Conservation (phyloP, 1,140 invertebrate genomes). For the Branchinecta lynchi region DNA sequence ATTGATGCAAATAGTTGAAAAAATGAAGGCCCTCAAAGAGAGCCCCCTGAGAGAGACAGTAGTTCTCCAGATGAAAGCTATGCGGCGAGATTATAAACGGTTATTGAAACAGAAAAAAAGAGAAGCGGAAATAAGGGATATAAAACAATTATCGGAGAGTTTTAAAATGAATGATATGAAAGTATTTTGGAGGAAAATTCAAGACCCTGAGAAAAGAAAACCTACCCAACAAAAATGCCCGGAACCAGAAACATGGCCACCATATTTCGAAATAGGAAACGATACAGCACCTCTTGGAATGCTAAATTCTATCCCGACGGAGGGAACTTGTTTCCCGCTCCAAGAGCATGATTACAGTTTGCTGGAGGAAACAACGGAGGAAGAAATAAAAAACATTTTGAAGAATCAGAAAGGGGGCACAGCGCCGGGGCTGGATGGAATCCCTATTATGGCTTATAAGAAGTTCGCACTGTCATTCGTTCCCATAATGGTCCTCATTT, state of each 20-base stretch:
- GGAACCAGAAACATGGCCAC: conserved; percentile 10
- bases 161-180: conserved; percentile 8
- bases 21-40: conserved; percentile 2
- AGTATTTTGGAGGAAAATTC: conserved; percentile 10
- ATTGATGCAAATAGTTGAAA: neutral
- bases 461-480: conserved; percentile 10
- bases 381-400: conserved; percentile 1
- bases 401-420: conserved; percentile 9
- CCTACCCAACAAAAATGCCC: conserved; percentile 8
- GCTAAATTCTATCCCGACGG: conserved; percentile 8
- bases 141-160: conserved; percentile 2
- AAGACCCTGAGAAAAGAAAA: conserved; percentile 11
- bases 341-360: conserved; percentile 10
- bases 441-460: conserved; percentile 7
- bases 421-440: conserved; percentile 8
- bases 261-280: conserved; percentile 10
- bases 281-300: conserved; percentile 9
- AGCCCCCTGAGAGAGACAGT: neutral
- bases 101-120: conserved; percentile 8
- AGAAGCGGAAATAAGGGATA: conserved; percentile 11
- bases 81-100: conserved; percentile 8
- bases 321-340: conserved; percentile 11
- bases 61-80: conserved; percentile 9
- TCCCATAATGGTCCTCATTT: conserved; percentile 9
- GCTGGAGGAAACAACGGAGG: conserved; percentile 11